These are phyloP conservation scores for Drosophila sp. DNA, from an alignment of 1,140 invertebrate species.

Conservation along the genomic window DNA sequence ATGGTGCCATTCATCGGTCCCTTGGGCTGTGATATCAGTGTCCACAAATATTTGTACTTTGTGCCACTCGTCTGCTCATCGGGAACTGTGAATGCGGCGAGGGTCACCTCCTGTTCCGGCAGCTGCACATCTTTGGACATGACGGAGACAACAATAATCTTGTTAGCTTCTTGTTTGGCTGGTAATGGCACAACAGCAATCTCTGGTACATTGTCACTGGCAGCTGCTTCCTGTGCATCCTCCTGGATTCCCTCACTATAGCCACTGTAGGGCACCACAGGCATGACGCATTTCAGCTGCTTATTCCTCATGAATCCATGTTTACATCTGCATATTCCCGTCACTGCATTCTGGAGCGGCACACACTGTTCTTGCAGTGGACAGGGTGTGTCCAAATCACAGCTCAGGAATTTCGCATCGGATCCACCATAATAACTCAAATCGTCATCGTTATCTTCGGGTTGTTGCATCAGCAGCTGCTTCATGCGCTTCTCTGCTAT, in stretches of 20 bases:
- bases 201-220: slow-evolving; percentile 65
- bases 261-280: slow-evolving; percentile 66
- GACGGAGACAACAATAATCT: slow-evolving; percentile 91
- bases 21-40: slow-evolving; percentile 92
- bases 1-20: slow-evolving; percentile 91
- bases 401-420: slow-evolving; percentile 77
- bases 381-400: slow-evolving; percentile 86
- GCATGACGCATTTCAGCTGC: slow-evolving; percentile 84
- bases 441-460: slow-evolving; percentile 85
- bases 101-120: slow-evolving; percentile 90
- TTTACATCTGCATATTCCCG: slow-evolving; percentile 89
- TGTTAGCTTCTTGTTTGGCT: slow-evolving; percentile 76
- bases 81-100: slow-evolving; percentile 92
- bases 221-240: slow-evolving; percentile 43
- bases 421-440: slow-evolving; percentile 63
- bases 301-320: slow-evolving; percentile 86
- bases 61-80: slow-evolving; percentile 89
- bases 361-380: slow-evolving; percentile 89
- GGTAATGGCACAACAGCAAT: slow-evolving; percentile 56
- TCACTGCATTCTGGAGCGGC: slow-evolving; percentile 86
- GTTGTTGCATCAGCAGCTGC: slow-evolving; percentile 68
- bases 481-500: slow-evolving; percentile 77
- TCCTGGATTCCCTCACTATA: slow-evolving; percentile 52
- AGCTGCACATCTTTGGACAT: slow-evolving; percentile 89
- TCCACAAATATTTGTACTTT: slow-evolving; percentile 96